A percentile compares a stretch with the other conserved stretches of the same genome.
These are phyloP conservation scores for Campopleginae sp. DNA, from an alignment of 2,888 invertebrate species.

Conservation along the genomic window DNA sequence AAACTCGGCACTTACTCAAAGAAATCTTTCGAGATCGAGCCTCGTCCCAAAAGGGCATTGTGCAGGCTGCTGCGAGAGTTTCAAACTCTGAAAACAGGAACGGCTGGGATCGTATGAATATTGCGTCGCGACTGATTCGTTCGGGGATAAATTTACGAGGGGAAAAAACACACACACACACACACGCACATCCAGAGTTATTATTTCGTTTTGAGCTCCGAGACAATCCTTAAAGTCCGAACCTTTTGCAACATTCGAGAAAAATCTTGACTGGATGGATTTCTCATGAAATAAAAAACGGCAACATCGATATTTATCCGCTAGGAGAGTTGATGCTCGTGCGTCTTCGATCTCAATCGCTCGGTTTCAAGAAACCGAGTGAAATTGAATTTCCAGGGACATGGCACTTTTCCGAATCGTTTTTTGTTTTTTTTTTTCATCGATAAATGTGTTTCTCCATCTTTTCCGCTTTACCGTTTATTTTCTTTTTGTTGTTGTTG, in stretches of 20 bases:
- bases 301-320: background rate
- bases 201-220: background rate
- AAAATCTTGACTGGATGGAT: background rate
- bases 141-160: background rate
- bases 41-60: background rate
- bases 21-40: background rate
- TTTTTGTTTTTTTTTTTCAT: conserved; percentile 5
- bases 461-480: background rate
- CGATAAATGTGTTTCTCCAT: conserved; percentile 7
- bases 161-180: no score
- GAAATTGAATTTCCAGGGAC: conserved; percentile 26
- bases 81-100: background rate
- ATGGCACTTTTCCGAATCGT: conserved; percentile 35
- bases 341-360: background rate
- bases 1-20: background rate
- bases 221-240: background rate
- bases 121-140: background rate
- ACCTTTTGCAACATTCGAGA: background rate
- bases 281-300: background rate
- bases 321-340: background rate
- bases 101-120: background rate
- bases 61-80: background rate
- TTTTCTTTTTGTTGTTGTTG: background rate
- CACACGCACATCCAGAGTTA: background rate
- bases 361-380: background rate